These are phyloP conservation scores for Timema podura DNA, from an alignment of 2,888 invertebrate species.

Conservation along the genomic window DNA sequence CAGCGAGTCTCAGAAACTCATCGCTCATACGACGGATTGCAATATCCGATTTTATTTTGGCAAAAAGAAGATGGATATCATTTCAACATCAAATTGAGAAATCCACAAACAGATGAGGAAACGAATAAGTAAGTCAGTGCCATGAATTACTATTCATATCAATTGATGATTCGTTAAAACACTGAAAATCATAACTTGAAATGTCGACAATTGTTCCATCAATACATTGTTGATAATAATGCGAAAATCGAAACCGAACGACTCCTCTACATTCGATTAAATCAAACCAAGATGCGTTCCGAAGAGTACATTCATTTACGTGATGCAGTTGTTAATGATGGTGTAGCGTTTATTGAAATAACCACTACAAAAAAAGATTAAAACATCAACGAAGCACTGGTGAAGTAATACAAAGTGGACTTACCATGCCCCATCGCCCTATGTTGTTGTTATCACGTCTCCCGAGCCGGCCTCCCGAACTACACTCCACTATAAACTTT, in stretches of 20 bases:
- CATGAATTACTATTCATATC: conserved; percentile 8
- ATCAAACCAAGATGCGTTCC: conserved; percentile 14
- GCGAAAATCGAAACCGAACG: conserved; percentile 16
- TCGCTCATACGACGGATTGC: conserved; percentile 7
- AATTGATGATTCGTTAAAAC: conserved; percentile 1
- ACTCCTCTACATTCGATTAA: conserved; percentile 16
- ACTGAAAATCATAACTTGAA: background rate
- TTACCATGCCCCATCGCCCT: too few relatives aligned
- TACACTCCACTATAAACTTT: too few relatives aligned
- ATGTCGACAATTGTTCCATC: conserved; percentile 2
- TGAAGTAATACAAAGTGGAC: too few relatives aligned
- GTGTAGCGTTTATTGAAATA: background rate
- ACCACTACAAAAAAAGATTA: too few relatives aligned
- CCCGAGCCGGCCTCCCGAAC: too few relatives aligned
- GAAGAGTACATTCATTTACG: conserved; percentile 11
- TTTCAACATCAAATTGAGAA: conserved; percentile 8
- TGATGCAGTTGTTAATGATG: conserved; percentile 16
- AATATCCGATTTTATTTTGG: conserved; percentile 8
- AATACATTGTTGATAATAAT: conserved; percentile 26
- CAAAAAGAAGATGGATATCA: conserved; percentile 9
- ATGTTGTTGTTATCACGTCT: too few relatives aligned
- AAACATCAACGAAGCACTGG: too few relatives aligned
- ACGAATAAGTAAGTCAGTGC: background rate
- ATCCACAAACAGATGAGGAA: conserved; percentile 6
- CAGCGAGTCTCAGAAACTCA: conserved; percentile 4